phyloP scores from a whole-genome alignment of 2,113 vertebrate species.

The Hipposideros armiger region DNA sequence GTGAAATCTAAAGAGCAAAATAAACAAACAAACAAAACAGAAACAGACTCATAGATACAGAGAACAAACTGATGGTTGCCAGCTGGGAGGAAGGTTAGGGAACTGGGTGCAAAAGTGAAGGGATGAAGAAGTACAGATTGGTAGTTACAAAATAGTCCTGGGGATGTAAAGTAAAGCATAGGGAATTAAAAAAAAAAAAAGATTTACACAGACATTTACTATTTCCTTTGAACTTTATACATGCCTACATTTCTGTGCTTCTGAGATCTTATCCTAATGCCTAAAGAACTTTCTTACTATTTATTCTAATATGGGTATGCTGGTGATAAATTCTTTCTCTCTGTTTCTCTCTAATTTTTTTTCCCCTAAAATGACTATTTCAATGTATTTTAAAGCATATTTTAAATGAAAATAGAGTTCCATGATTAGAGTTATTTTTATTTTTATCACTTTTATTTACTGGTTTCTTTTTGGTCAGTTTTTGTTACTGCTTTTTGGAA shows the following conservation, averaged over 20 bases:
- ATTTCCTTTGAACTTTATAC: background rate
- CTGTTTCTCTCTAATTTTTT: background rate
- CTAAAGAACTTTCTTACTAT: background rate
- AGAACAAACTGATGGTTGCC: too few relatives aligned
- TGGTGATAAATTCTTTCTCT: background rate
- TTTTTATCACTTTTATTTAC: conserved; percentile 9
- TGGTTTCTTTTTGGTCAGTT: background rate
- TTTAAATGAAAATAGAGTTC: background rate
- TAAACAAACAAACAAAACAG: too few relatives aligned
- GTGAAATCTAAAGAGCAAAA: too few relatives aligned
- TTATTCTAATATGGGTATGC: background rate
- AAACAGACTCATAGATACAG: too few relatives aligned
- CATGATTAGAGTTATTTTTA: background rate
- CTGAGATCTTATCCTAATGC: background rate
- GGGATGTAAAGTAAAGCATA: too few relatives aligned
- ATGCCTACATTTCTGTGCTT: background rate
- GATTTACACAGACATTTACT: background rate
- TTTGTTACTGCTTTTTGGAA: conserved; percentile 19
- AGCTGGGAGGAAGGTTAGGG: too few relatives aligned
- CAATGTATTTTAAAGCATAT: background rate
- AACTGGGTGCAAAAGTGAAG: too few relatives aligned
- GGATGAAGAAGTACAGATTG: too few relatives aligned
- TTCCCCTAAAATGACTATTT: background rate
- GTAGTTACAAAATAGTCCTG: too few relatives aligned
- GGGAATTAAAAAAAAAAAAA: too few relatives aligned